phyloP scores from a whole-genome alignment of 2,113 vertebrate genomes.

The Grammomys dolichurus region DNA sequence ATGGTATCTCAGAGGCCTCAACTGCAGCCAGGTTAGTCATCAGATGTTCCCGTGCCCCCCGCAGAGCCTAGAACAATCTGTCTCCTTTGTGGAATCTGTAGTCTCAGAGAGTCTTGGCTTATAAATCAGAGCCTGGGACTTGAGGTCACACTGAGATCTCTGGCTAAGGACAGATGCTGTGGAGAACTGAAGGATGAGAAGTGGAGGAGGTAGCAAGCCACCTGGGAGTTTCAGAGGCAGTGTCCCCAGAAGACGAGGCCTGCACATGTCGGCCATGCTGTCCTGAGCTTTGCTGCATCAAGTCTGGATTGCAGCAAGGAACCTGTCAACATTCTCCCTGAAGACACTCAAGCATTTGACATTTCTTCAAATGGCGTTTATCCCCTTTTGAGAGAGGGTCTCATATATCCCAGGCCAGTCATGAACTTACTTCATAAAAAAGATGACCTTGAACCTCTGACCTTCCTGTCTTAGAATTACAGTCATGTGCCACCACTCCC shows the following conservation, averaged over 20 bases:
- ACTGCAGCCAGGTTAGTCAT: neutral
- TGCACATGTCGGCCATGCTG: rapidly evolving
- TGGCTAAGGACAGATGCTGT: rapidly evolving
- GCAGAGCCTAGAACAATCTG: neutral
- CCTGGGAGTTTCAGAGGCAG: neutral
- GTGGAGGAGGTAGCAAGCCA: neutral
- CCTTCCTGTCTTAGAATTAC: neutral
- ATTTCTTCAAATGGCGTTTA: neutral
- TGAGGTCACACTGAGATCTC: neutral
- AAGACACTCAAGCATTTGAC: neutral
- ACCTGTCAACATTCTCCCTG: neutral
- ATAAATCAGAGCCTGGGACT: neutral
- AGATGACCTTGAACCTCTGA: neutral
- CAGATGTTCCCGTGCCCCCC: neutral
- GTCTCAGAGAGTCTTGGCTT: neutral
- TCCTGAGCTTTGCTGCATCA: rapidly evolving
- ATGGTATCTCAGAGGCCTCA: neutral
- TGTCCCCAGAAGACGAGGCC: too few species aligned
- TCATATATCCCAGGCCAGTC: neutral
- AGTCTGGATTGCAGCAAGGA: neutral
- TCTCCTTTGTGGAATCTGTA: neutral
- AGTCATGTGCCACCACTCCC: neutral
- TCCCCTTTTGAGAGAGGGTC: neutral
- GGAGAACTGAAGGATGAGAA: neutral
- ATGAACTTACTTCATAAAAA: neutral